Conservation (phyloP, 2,113 vertebrate species). For the Athene cunicularia region DNA sequence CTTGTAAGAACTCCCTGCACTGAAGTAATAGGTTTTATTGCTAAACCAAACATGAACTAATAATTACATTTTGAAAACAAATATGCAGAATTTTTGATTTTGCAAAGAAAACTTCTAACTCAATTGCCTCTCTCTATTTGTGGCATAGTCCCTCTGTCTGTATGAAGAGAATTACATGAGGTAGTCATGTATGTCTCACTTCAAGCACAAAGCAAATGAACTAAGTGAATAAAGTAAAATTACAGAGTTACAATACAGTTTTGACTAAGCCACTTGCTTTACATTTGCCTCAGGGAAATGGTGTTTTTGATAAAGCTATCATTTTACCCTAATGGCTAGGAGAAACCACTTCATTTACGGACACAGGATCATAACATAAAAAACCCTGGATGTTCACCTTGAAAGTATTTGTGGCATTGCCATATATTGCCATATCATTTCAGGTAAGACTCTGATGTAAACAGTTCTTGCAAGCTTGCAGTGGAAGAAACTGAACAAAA, state of each 20-base stretch:
- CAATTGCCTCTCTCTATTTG: not conserved
- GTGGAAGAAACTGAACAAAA: not conserved
- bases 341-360: not conserved
- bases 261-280: not conserved
- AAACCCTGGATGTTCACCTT: not conserved
- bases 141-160: not conserved
- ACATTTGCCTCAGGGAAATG: accelerated
- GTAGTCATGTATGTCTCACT: not conserved
- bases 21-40: not conserved
- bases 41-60: not conserved
- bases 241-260: not conserved
- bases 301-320: not conserved
- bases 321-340: not conserved
- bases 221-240: not conserved
- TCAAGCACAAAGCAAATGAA: not conserved
- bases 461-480: not conserved
- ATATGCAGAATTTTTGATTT: not conserved
- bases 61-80: not conserved
- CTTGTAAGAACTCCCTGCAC: accelerated
- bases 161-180: not conserved
- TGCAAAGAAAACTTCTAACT: not conserved
- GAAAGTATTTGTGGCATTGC: not conserved
- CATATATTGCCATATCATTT: not conserved
- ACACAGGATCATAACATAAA: not conserved
- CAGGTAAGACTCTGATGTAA: not conserved